Percentiles rank a stretch among this genome's conserved stretches.
phyloP scores from a whole-genome alignment of 2,113 vertebrate species.

The Lepisosteus oculatus region DNA sequence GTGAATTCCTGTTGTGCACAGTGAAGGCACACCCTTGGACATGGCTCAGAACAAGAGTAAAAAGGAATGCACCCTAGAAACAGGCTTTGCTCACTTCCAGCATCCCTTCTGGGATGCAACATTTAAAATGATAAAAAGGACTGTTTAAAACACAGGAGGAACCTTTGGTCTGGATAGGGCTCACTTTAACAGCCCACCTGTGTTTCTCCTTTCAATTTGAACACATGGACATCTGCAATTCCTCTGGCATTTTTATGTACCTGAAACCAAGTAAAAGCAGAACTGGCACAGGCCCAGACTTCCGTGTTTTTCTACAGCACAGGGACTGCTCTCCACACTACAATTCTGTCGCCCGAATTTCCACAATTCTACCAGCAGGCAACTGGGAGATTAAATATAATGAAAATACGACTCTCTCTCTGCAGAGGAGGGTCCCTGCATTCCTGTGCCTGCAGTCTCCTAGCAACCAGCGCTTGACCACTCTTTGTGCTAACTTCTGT shows the following conservation, averaged over 20 bases:
- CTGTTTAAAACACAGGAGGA: no score
- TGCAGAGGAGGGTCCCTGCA: conserved; percentile 54
- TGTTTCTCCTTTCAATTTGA: conserved; percentile 25
- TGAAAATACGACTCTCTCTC: conserved; percentile 63
- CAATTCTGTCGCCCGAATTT: conserved; percentile 33
- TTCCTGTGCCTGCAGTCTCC: conserved; percentile 69
- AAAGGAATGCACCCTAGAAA: no score
- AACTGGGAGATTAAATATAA: conserved; percentile 71
- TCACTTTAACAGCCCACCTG: conserved; percentile 31
- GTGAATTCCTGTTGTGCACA: no score
- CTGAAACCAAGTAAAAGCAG: conserved; percentile 43
- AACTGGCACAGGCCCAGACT: conserved; percentile 55
- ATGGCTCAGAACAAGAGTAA: no score
- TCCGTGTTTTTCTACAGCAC: conserved; percentile 35
- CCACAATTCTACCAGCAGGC: conserved; percentile 49
- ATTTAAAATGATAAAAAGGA: no score
- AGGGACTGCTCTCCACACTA: conserved; percentile 29
- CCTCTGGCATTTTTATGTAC: conserved; percentile 29
- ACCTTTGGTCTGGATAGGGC: background rate
- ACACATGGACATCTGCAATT: conserved; percentile 54
- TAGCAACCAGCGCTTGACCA: conserved; percentile 73
- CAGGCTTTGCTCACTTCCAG: no score
- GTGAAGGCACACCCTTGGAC: no score
- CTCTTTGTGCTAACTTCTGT: conserved; percentile 68
- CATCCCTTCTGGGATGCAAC: no score